phyloP scores from a whole-genome alignment of 2,113 vertebrate species.

The Nothoprocta pentlandii region DNA sequence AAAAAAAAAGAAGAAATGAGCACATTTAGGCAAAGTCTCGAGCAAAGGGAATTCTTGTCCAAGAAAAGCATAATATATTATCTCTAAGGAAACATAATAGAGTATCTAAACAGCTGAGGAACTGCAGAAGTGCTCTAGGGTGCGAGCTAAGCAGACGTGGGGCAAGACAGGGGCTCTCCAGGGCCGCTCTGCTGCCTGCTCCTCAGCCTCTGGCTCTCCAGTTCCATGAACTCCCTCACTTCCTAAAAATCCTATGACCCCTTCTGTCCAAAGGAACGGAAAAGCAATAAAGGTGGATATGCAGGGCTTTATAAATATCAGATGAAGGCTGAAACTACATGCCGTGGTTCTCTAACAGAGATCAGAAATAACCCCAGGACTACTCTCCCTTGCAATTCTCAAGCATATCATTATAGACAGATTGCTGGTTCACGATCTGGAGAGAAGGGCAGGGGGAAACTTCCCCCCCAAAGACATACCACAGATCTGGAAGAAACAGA shows the following conservation, averaged over 20 bases:
- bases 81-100: not conserved
- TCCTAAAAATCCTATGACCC: constrained; percentile 12
- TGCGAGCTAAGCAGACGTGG: not conserved
- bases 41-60: not conserved
- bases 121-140: not conserved
- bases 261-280: not conserved
- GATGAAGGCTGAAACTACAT: not conserved
- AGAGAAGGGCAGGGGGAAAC: too few species aligned
- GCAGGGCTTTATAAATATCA: constrained; percentile 18
- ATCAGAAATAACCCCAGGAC: constrained; percentile 26
- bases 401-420: constrained; percentile 24
- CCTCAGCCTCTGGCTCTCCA: not conserved
- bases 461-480: not conserved
- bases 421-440: not conserved
- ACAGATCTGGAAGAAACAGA: not conserved
- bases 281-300: constrained; percentile 35
- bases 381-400: constrained; percentile 20
- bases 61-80: not conserved
- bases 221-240: constrained; percentile 25
- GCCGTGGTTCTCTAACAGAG: not conserved
- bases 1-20: not conserved
- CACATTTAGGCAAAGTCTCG: not conserved
- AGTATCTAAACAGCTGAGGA: not conserved
- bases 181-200: rapidly evolving
- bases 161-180: not conserved